Evolutionary conservation across 2,797 vertebrate genomes (phyloP), one percentile per base, ranked within the genome.

Genomic region (Acanthiza pusilla): DNA sequence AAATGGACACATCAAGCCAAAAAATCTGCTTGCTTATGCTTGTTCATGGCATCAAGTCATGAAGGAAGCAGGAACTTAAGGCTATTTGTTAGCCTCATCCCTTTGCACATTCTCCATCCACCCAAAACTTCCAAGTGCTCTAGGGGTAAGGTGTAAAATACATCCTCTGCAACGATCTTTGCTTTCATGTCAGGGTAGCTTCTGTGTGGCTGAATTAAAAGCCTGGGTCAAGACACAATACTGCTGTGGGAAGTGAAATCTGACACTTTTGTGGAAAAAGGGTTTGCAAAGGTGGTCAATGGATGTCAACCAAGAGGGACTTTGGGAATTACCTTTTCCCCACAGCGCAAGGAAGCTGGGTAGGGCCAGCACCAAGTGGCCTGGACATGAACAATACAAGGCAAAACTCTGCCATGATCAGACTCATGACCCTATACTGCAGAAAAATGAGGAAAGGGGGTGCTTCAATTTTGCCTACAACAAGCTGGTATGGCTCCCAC

Each of bases 401-500:
- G 7, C 16, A 53, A n/a, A 55, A 7, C 19, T 43, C 23, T 78
- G 29, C 48, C 5, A 2, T 26, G 7, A 17, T 61, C 43, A 85
- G 22, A 38, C 11, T 54, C 42, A 53, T 34, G 57, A 43, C 8
- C 16, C 14, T 19, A 16, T 29, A 26, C 20, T 80, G 15, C 6
- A 32, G 48, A 60, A 91, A 58, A 80, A 55, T 19, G 8, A 11
- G 20, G 14, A 43, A 85, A 58, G 9, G 4, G 6, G 2, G 6
- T 72, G 29, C 12, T 45, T 16, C 42, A 68, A 54, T 63, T 85
- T 60, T 83, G 16, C n/a, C 13, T 54, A 71, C 47, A 15, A 40
- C 7, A 43, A 34, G 11, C 38, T 74, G 42, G 13, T 54, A 60
- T 0, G 25, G n/a, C 15, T 42, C 7, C 4, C 0, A 1, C 10